phyloP scores from a whole-genome alignment of 2,888 invertebrate genomes.

The Malthinus flaveolus region DNA sequence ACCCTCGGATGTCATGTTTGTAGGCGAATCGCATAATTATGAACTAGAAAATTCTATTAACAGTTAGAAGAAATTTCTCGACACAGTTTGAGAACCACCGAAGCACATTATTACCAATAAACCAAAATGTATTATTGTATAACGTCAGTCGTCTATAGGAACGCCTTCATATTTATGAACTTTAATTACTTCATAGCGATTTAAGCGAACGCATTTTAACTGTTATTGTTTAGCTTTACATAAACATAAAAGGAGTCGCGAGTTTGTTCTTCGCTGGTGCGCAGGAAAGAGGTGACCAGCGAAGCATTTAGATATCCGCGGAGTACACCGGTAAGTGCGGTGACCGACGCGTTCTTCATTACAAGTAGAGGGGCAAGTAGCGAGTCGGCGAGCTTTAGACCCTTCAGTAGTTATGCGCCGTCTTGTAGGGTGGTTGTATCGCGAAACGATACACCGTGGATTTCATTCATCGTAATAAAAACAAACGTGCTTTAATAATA shows the following conservation, averaged over 20 bases:
- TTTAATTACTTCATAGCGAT: too few relatives aligned
- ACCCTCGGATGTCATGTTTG: too few relatives aligned
- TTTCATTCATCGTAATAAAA: slow-evolving; percentile 13
- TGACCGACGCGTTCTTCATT: slow-evolving; percentile 32
- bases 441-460: slow-evolving; percentile 19
- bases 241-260: neutral
- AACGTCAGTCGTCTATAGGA: too few relatives aligned
- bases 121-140: too few relatives aligned
- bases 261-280: slow-evolving; percentile 17
- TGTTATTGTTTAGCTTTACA: slow-evolving; percentile 1
- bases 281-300: slow-evolving; percentile 31
- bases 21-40: too few relatives aligned
- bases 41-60: too few relatives aligned
- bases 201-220: neutral
- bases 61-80: too few relatives aligned
- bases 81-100: too few relatives aligned
- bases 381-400: slow-evolving; percentile 29
- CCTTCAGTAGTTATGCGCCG: slow-evolving; percentile 36
- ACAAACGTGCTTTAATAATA: slow-evolving; percentile 8
- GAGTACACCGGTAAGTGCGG: slow-evolving; percentile 34
- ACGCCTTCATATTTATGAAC: too few relatives aligned
- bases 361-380: slow-evolving; percentile 29
- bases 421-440: slow-evolving; percentile 28
- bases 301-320: slow-evolving; percentile 32
- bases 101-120: too few relatives aligned